Base-by-base conservation (phyloP, 1,140 invertebrate genomes). In the Macrotrachela quadricornifera region DNA sequence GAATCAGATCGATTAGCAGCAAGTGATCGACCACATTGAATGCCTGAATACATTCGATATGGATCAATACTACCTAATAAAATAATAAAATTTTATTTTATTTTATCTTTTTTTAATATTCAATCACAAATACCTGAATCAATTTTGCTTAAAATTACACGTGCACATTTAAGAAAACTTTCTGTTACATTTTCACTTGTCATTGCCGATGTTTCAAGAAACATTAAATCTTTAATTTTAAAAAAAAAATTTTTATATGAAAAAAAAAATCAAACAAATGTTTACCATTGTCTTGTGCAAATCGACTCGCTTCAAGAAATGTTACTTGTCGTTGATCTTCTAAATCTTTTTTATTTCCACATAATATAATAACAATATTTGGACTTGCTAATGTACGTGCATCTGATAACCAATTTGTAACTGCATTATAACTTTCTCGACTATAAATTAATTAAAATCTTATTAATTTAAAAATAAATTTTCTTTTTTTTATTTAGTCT, bases 101-200 rank as follows among this genome's bases (percentile, higher is more conserved):
- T 30, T 8, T 8, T 30, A 30, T 8, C 8, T 2, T 4, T 4
- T 30, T 30, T 2, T 4, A 30, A 30, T 30, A 30, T 4, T 4
- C 2, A 30, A 30, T 4, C 2, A 2, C 21, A 30, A 30, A 4
- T 30, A 30, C 21, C 21, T 30, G 21, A 30, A 70, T 83, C 80
- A 57, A 83, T 82, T 69, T 83, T 83, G 16, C 79, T 78, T 40
- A 83, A 65, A 59, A 83, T 82, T n/a, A 76, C 79, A 68, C 82
- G 79, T 0, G 80, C 80, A 68, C 81, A 83, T 68, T 82, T 82
- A 8, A 83, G 68, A 68, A 83, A 83, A 13, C 80, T 79, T 66
- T 83, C 80, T 70, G 82, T 81, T 0, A 83, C 79, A 73, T 81
- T 82, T 67, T 83, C 80, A 38, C 80, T 80, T 10, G 80, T 82